Percentiles rank a stretch among this genome's conserved stretches.
phyloP scores from a whole-genome alignment of 2,888 invertebrate species.

The Myathropa florea region DNA sequence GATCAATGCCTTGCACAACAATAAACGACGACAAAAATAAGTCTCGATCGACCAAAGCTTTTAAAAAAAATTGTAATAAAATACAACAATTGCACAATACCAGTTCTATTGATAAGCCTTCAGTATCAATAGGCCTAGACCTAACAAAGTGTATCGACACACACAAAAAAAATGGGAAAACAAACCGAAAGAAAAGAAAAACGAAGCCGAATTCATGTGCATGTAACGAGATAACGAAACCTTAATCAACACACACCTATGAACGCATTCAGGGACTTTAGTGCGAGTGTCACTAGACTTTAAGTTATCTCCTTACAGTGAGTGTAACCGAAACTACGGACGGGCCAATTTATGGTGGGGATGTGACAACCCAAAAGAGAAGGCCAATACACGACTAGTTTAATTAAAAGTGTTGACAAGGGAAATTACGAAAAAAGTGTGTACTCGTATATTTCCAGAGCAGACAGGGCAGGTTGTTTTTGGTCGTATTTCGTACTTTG shows the following conservation, averaged over 20 bases:
- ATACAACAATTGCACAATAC: constrained; percentile 27
- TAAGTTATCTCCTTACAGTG: constrained; percentile 34
- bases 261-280: not conserved
- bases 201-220: constrained; percentile 30
- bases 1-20: constrained; percentile 41
- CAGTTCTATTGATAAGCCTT: constrained; percentile 23
- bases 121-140: constrained; percentile 29
- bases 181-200: not conserved
- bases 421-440: constrained; percentile 12
- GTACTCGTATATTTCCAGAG: not conserved
- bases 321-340: constrained; percentile 3
- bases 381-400: constrained; percentile 3
- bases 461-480: not conserved
- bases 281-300: constrained; percentile 12
- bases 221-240: constrained; percentile 48
- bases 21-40: not conserved
- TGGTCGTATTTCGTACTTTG: constrained; percentile 18
- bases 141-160: constrained; percentile 9
- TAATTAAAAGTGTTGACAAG: constrained; percentile 45
- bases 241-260: constrained; percentile 29
- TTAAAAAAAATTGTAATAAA: constrained; percentile 5
- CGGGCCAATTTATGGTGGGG: constrained; percentile 1
- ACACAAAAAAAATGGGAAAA: not conserved
- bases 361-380: not conserved
- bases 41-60: not conserved